phyloP scores from a whole-genome alignment of 2,797 vertebrate species.

The Tragelaphus oryx region DNA sequence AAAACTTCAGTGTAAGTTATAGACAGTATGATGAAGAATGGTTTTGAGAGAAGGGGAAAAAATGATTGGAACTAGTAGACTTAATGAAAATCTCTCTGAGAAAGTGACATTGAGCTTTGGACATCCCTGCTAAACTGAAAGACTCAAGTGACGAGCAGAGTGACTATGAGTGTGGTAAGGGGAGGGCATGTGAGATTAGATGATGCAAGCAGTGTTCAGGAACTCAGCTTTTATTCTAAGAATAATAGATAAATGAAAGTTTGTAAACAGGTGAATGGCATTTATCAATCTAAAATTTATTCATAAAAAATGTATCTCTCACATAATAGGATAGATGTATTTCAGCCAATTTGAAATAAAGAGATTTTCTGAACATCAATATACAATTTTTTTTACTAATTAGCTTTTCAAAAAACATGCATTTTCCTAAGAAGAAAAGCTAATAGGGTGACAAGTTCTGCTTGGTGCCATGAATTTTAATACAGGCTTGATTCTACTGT shows the following conservation, averaged over 20 bases:
- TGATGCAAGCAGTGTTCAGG: fast-evolving
- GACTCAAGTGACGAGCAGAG: fast-evolving
- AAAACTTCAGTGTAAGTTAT: not conserved
- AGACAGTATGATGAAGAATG: not conserved
- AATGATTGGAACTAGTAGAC: no score
- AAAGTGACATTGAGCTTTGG: not conserved
- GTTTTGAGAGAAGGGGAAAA: not conserved
- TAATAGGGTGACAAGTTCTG: not conserved
- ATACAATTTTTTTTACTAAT: not conserved
- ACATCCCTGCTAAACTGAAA: not conserved
- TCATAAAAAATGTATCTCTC: not conserved
- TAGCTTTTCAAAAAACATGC: not conserved
- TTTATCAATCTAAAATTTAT: not conserved
- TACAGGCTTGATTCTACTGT: not conserved
- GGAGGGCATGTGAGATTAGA: fast-evolving
- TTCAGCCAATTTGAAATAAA: not conserved
- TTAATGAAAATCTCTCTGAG: not conserved
- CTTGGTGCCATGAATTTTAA: not conserved
- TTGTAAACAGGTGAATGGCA: not conserved
- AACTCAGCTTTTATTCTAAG: not conserved
- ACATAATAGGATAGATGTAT: not conserved
- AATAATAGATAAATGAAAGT: not conserved
- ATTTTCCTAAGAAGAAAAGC: not conserved
- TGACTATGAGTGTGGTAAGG: fast-evolving
- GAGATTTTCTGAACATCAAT: not conserved